A percentile compares a stretch with the other conserved stretches of the same genome.
Evolutionary conservation across 2,888 invertebrate genomes (phyloP).

Genomic region (Mythimna impura): DNA sequence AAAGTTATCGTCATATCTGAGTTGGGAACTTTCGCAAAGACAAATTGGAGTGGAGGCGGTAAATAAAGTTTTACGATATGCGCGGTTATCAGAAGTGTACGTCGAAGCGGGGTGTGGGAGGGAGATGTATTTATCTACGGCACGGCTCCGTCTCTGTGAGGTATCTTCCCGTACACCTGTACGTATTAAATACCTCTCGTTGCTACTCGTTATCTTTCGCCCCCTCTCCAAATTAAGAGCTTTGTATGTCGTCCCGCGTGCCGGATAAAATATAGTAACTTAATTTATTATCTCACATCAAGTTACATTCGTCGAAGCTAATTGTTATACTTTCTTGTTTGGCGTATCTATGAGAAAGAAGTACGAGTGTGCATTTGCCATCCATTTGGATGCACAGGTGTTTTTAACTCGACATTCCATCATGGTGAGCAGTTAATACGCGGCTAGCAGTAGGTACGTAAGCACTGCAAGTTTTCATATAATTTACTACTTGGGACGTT

Average conservation of each 20-base stretch:
- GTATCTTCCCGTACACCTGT: slow-evolving; percentile 77
- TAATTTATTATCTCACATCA: slow-evolving; percentile 64
- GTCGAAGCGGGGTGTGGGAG: slow-evolving; percentile 73
- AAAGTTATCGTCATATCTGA: slow-evolving; percentile 82
- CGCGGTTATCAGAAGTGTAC: slow-evolving; percentile 84
- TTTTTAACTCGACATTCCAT: not conserved
- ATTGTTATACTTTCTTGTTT: slow-evolving; percentile 46
- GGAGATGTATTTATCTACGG: slow-evolving; percentile 77
- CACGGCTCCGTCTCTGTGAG: slow-evolving; percentile 70
- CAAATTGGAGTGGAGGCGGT: slow-evolving; percentile 85
- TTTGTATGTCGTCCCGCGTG: slow-evolving; percentile 69
- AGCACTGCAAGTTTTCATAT: slow-evolving; percentile 15
- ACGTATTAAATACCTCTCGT: slow-evolving; percentile 76
- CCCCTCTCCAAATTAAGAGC: slow-evolving; percentile 78
- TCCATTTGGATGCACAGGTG: not conserved
- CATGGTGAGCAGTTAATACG: slow-evolving; percentile 1
- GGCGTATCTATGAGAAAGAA: slow-evolving; percentile 17
- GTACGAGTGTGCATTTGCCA: not conserved
- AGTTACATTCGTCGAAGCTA: slow-evolving; percentile 42
- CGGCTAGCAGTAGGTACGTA: not conserved
- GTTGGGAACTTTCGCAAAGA: slow-evolving; percentile 83
- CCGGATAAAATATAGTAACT: slow-evolving; percentile 68
- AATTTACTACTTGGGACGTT: slow-evolving; percentile 8
- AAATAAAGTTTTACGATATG: slow-evolving; percentile 88
- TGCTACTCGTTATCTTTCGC: slow-evolving; percentile 78